A percentile compares a stretch with the other conserved stretches of the same genome.
These are phyloP conservation scores for Paramisgurnus dabryanus DNA, from an alignment of 2,113 vertebrate species.

Conservation along the genomic window DNA sequence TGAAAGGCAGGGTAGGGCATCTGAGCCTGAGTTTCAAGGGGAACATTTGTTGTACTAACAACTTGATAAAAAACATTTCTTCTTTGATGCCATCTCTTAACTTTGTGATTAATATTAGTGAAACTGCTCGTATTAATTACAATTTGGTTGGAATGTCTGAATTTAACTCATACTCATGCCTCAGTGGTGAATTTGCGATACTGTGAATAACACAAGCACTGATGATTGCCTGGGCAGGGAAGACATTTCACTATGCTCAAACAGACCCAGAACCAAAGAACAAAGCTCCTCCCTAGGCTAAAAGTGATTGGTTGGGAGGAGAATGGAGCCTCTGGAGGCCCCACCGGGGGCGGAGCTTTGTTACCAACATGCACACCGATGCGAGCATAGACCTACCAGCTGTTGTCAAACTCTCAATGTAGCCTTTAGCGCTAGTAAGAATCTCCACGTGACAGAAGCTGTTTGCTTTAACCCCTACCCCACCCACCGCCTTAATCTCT, in stretches of 20 bases:
- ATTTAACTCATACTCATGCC: neutral
- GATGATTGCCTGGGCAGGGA: neutral
- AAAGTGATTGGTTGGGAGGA: conserved; percentile 43
- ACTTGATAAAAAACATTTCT: neutral
- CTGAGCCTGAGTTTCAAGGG: conserved; percentile 14
- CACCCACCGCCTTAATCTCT: neutral
- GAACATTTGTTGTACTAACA: neutral
- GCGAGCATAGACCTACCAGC: conserved; percentile 45
- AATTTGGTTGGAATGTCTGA: conserved; percentile 1
- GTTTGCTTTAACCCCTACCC: conserved; percentile 21
- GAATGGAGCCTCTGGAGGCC: conserved; percentile 22
- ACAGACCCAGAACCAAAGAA: neutral
- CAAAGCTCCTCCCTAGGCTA: conserved; percentile 24
- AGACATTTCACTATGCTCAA: neutral
- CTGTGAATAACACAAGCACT: neutral
- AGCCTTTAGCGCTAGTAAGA: conserved; percentile 49
- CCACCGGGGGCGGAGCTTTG: conserved; percentile 22
- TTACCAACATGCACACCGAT: neutral
- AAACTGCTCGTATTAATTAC: neutral
- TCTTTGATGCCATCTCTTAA: neutral
- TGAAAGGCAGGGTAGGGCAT: conserved; percentile 23
- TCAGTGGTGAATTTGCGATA: neutral
- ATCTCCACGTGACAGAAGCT: conserved; percentile 47
- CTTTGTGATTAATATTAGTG: neutral
- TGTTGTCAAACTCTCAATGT: conserved; percentile 53